Conservation (phyloP, 2,888 invertebrate species). For the Lithophane socia region DNA sequence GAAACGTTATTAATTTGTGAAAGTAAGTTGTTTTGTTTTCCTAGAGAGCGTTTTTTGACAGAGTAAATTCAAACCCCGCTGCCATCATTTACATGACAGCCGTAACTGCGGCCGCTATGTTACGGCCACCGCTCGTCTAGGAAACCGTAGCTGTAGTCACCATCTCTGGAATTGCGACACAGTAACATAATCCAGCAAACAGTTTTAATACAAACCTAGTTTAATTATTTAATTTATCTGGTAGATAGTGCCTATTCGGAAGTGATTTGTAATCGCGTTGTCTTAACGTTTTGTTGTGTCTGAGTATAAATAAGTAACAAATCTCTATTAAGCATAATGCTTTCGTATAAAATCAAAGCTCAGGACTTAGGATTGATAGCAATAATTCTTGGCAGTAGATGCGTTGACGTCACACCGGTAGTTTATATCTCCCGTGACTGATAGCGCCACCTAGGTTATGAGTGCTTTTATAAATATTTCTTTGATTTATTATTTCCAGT, state of each 20-base stretch:
- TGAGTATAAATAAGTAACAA: not conserved
- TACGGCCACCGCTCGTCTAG: no score
- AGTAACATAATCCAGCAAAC: not conserved
- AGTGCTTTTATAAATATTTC: not conserved
- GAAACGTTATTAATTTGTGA: no score
- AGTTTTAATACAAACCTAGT: not conserved
- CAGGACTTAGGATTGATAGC: not conserved
- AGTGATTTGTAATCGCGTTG: no score
- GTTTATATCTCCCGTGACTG: constrained; percentile 21
- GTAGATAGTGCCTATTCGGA: no score
- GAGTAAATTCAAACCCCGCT: no score
- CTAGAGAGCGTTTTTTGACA: no score
- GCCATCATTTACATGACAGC: no score
- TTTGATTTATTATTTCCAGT: constrained; percentile 43
- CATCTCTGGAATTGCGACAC: not conserved
- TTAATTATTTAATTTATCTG: no score
- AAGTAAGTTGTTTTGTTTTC: no score
- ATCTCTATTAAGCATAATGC: not conserved
- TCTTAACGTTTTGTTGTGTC: no score
- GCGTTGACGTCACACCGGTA: constrained; percentile 36
- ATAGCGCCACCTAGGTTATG: constrained; percentile 33
- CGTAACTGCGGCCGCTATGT: no score
- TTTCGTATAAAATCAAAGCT: not conserved
- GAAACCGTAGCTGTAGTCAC: no score
- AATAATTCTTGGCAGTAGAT: constrained; percentile 41